phyloP scores from a whole-genome alignment of 2,797 vertebrate genomes.

The Bradypodion pumilum region DNA sequence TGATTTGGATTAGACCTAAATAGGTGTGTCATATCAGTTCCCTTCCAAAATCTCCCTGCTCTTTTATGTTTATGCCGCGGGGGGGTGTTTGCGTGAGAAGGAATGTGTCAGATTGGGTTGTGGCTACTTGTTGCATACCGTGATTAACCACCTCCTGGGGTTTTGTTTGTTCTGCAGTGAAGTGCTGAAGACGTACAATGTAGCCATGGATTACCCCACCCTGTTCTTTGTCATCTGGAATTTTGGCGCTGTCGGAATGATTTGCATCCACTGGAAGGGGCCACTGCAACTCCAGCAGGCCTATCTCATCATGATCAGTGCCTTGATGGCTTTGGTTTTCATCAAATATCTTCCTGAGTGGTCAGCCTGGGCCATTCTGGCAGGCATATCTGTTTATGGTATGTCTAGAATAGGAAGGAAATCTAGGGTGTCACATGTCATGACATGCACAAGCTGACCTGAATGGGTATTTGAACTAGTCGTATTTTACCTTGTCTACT shows the following conservation, averaged over 20 bases:
- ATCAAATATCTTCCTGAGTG: constrained; percentile 96
- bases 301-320: constrained; percentile 95
- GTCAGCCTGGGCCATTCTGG: constrained; percentile 96
- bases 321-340: constrained; percentile 96
- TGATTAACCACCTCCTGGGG: neutral
- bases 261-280: constrained; percentile 97
- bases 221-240: constrained; percentile 92
- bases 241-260: constrained; percentile 95
- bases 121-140: neutral
- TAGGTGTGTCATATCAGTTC: neutral
- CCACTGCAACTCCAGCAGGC: constrained; percentile 93
- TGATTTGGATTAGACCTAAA: neutral
- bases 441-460: neutral
- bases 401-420: constrained; percentile 27
- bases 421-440: neutral
- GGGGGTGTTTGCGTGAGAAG: too few species aligned
- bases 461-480: neutral
- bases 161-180: constrained; percentile 76
- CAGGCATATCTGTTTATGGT: constrained; percentile 95
- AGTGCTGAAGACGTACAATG: constrained; percentile 92
- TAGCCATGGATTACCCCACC: constrained; percentile 94
- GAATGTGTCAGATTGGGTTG: neutral
- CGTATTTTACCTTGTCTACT: neutral
- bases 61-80: neutral
- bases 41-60: too few species aligned